Conservation (phyloP, 2,113 vertebrate species). For the Poeciliopsis prolifica region DNA sequence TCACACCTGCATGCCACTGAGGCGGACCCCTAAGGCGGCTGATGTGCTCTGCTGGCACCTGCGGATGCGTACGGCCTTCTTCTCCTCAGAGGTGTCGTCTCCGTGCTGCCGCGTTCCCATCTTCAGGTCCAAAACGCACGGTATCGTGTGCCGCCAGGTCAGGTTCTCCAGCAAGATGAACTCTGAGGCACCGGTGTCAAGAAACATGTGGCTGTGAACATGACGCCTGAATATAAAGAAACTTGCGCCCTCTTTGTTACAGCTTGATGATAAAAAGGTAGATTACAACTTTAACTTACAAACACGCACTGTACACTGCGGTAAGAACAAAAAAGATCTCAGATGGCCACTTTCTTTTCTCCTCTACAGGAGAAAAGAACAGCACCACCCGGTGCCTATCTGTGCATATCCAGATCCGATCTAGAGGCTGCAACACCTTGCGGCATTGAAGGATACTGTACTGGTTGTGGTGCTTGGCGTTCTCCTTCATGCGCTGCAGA, state of each 20-base stretch:
- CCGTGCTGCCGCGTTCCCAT: constrained; percentile 97
- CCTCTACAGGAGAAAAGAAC: no score
- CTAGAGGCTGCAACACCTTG: background rate
- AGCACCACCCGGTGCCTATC: no score
- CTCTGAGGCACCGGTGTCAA: constrained; percentile 82
- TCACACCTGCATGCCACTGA: constrained; percentile 97
- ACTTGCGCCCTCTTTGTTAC: background rate
- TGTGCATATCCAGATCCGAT: no score
- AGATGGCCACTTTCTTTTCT: no score
- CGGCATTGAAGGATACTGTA: constrained; percentile 91
- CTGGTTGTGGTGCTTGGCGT: constrained; percentile 93
- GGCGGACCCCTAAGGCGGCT: constrained; percentile 89
- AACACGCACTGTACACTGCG: no score
- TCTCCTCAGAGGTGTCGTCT: constrained; percentile 92
- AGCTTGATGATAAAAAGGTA: background rate
- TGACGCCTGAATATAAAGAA: background rate
- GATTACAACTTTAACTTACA: no score
- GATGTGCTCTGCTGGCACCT: constrained; percentile 98
- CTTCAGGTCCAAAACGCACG: constrained; percentile 95
- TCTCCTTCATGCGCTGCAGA: constrained; percentile 95
- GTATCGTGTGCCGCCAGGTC: constrained; percentile 90
- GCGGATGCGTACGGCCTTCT: constrained; percentile 93
- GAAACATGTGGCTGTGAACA: constrained; percentile 60
- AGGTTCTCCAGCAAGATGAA: constrained; percentile 97
- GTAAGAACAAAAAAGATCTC: no score